Base-by-base conservation (phyloP, 2,113 vertebrate genomes). In the Nibea albiflora region DNA sequence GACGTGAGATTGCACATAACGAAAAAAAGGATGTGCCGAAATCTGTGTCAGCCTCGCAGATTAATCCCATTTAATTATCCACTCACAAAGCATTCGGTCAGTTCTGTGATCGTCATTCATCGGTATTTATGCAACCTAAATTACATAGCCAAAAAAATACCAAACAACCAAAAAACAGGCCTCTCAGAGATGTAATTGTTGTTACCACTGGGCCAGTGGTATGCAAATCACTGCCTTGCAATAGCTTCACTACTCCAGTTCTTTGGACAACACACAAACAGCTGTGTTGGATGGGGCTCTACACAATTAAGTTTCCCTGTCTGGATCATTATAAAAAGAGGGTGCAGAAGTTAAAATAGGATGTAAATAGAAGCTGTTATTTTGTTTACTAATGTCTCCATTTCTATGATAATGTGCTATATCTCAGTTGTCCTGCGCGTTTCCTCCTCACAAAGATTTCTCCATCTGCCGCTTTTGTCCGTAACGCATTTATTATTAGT, bases 261-360 rank as follows among this genome's bases (percentile, higher is more conserved):
- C 50, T 85, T 81, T 89, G 84, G 88, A 89, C 73, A 58, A 76
- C 83, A 63, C 81, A 88, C 75, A 84, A 86, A 88, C 89, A 90
- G 85, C 83, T 86, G 85, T 85, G 80, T 53, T 88, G 85, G 73
- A 91, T 35, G 50, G 31, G 12, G 65, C 58, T 62, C 69, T 75
- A 64, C 81, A 79, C 86, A 83, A 90, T 90, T 85, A 85, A 58
- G 70, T 82, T 80, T 69, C 57, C 61, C 77, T 67, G 71, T 80
- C 75, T 74, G 70, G 73, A 79, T 81, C n/a, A 20, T 80, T 64
- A 63, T 46, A 54, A 58, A 81, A 65, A 76, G 26, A 76, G 44
- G 72, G 67, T 70, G 26, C 35, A 42, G 17, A 72, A 84, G 85
- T 85, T 80, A 28, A 78, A 76, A 78, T 28, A 42, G 47, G 54